Percentiles rank a stretch among this genome's conserved stretches.
Evolutionary conservation across 1,140 invertebrate genomes (phyloP).

Genomic region (Brachionus manjavacas): DNA sequence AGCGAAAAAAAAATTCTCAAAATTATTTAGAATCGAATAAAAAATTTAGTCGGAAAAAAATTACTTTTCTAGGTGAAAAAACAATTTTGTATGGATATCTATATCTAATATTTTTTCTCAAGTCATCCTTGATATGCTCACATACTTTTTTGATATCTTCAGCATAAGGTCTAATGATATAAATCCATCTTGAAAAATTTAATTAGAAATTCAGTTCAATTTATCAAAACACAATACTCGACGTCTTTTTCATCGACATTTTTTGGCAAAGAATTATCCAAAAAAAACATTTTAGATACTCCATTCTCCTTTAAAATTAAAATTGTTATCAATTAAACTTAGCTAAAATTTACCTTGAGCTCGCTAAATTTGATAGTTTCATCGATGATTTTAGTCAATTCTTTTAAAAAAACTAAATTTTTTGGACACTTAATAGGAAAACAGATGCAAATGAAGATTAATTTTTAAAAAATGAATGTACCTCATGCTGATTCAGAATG

Average conservation of each 20-base stretch:
- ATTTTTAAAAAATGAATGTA: background rate
- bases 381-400: conserved; percentile 22
- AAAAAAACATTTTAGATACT: conserved; percentile 26
- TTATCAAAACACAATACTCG: background rate
- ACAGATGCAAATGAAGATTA: background rate
- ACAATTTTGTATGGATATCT: conserved; percentile 38
- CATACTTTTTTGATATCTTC: conserved; percentile 20
- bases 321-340: background rate
- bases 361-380: conserved; percentile 19
- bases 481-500: background rate
- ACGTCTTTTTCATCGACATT: conserved; percentile 1
- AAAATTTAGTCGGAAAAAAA: background rate
- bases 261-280: background rate
- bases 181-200: conserved; percentile 23
- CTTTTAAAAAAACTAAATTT: conserved; percentile 23
- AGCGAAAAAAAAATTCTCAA: too few species aligned
- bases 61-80: conserved; percentile 28
- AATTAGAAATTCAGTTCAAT: background rate
- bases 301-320: background rate
- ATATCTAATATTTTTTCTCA: background rate
- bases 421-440: conserved; percentile 7
- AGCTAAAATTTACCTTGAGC: background rate
- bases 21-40: too few species aligned
- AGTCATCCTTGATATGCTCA: conserved; percentile 30
- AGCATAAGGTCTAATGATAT: conserved; percentile 2